Conservation (phyloP, 2,113 vertebrate species). For the Chiloscyllium plagiosum region DNA sequence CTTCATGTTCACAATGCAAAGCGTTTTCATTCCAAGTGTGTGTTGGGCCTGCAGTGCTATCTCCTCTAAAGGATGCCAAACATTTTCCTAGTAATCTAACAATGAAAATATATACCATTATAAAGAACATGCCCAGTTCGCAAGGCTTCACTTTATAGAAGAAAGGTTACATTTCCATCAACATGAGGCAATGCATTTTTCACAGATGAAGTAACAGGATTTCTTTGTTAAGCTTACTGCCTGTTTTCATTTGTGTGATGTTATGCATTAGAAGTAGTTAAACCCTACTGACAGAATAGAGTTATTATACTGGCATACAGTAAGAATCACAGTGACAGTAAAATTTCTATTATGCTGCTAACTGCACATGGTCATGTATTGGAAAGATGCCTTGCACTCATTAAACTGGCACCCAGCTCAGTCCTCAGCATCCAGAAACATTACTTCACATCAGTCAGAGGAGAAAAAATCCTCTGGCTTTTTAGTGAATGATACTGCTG, state of each 20-base stretch:
- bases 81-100: slow-evolving; percentile 5
- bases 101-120: neutral
- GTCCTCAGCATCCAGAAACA: neutral
- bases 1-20: neutral
- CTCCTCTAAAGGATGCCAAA: neutral
- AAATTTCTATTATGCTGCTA: neutral
- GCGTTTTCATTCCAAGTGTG: neutral
- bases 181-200: slow-evolving; percentile 29
- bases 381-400: neutral
- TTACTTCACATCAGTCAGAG: slow-evolving; percentile 1
- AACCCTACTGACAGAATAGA: neutral
- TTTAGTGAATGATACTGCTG: neutral
- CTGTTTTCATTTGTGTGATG: neutral
- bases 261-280: neutral
- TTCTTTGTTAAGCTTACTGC: neutral
- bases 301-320: neutral
- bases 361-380: neutral
- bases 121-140: neutral
- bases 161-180: slow-evolving; percentile 30
- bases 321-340: neutral
- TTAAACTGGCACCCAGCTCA: neutral
- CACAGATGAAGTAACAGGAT: neutral
- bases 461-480: neutral
- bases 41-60: neutral
- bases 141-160: neutral